These are phyloP conservation scores for Gnathonemus longibarbis DNA, from an alignment of 2,113 vertebrate genomes.

Conservation along the genomic window DNA sequence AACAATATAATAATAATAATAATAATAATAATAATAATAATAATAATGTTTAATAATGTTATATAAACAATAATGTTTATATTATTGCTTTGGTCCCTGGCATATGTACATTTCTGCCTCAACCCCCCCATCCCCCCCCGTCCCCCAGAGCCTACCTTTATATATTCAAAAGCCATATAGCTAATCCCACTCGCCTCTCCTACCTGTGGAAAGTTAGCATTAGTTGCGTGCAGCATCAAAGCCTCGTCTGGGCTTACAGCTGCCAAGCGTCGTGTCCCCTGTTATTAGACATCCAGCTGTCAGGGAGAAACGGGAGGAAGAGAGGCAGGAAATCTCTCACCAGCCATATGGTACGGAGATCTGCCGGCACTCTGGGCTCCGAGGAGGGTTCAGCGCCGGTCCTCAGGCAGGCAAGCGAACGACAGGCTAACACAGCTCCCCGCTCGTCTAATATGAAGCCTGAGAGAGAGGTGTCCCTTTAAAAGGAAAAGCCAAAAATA, in stretches of 20 bases:
- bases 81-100: conserved; percentile 45
- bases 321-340: conserved; percentile 79
- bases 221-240: conserved; percentile 69
- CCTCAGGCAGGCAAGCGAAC: conserved; percentile 61
- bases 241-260: conserved; percentile 75
- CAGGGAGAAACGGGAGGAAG: conserved; percentile 71
- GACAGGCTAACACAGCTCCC: conserved; percentile 70
- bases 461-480: conserved; percentile 52
- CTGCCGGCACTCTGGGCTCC: conserved; percentile 54
- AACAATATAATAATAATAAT: neutral
- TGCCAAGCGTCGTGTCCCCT: conserved; percentile 81
- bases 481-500: conserved; percentile 29
- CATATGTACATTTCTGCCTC: conserved; percentile 50
- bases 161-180: conserved; percentile 40
- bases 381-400: conserved; percentile 51
- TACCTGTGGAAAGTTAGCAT: conserved; percentile 74
- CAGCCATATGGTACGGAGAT: conserved; percentile 88
- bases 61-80: conserved; percentile 45
- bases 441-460: conserved; percentile 65
- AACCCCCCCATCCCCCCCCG: conserved; percentile 15
- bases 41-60: neutral
- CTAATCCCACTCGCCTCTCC: conserved; percentile 53
- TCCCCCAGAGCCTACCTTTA: conserved; percentile 20
- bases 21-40: conserved; percentile 20
- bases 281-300: conserved; percentile 94